Evolutionary conservation across 1,140 invertebrate species (phyloP).

Genomic region (Sitophilus oryzae): DNA sequence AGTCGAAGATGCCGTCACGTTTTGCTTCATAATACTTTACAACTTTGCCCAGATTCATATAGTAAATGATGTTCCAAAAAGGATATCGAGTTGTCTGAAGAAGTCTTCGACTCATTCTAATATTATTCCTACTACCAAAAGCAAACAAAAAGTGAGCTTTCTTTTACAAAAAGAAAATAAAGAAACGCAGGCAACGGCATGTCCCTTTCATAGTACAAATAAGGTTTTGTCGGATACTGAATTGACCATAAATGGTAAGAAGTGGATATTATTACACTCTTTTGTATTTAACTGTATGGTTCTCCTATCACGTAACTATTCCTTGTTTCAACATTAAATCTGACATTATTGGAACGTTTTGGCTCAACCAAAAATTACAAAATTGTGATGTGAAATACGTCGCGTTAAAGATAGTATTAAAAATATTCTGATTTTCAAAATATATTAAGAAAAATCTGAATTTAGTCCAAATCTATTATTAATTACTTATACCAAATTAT

Average conservation of each 20-base stretch:
- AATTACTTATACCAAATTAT: too few relatives aligned
- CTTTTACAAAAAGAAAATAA: conserved; percentile 18
- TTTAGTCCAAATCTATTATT: too few relatives aligned
- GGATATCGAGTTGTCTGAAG: conserved; percentile 14
- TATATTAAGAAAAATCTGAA: too few relatives aligned
- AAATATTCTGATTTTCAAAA: too few relatives aligned
- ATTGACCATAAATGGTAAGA: neutral
- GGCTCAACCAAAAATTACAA: too few relatives aligned
- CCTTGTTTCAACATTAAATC: too few relatives aligned
- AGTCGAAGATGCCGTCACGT: conserved; percentile 5
- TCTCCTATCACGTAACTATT: too few relatives aligned
- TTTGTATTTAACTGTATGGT: too few relatives aligned
- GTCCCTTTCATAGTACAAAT: conserved; percentile 14
- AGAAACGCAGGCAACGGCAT: conserved; percentile 10
- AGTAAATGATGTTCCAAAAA: conserved; percentile 3
- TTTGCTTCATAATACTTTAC: neutral
- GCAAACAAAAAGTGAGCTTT: conserved; percentile 17
- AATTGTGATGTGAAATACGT: too few relatives aligned
- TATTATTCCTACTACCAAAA: conserved; percentile 2
- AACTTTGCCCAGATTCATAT: neutral
- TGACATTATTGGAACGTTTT: too few relatives aligned
- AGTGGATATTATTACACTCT: too few relatives aligned
- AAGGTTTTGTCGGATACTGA: neutral
- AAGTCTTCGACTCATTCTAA: conserved; percentile 8
- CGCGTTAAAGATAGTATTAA: too few relatives aligned